Conservation (phyloP, 2,888 invertebrate genomes). For the Trachelus tabidus region DNA sequence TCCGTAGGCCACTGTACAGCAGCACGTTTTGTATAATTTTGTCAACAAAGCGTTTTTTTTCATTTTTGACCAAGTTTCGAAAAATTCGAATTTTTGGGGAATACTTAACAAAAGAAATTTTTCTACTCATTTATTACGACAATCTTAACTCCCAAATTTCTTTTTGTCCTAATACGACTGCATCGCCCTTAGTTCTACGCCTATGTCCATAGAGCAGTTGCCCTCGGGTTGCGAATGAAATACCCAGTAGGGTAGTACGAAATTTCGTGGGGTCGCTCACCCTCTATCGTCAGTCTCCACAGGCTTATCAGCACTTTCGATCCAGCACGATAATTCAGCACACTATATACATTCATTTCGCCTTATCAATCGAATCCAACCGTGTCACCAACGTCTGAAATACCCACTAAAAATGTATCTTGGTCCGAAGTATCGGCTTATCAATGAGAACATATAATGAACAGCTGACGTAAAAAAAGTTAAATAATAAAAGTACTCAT, state of each 20-base stretch:
- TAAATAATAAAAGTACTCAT: neutral
- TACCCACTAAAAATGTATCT: neutral
- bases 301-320: neutral
- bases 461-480: neutral
- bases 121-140: neutral
- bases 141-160: neutral
- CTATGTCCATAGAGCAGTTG: neutral
- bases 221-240: slow-evolving; percentile 13
- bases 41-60: neutral
- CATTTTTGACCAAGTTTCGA: too few species aligned
- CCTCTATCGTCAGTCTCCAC: slow-evolving; percentile 17
- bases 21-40: neutral
- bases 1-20: neutral
- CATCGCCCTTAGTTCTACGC: neutral
- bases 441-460: neutral
- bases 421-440: neutral
- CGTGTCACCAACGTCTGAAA: neutral
- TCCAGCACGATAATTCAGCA: neutral
- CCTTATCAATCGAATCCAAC: neutral
- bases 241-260: slow-evolving; percentile 26
- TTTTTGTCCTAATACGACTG: neutral
- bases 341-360: neutral
- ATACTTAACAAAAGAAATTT: too few species aligned
- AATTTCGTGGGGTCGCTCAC: slow-evolving; percentile 28
- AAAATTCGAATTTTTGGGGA: too few species aligned